Conservation (phyloP, 2,113 vertebrate species). For the Pomatorhinus ruficollis region DNA sequence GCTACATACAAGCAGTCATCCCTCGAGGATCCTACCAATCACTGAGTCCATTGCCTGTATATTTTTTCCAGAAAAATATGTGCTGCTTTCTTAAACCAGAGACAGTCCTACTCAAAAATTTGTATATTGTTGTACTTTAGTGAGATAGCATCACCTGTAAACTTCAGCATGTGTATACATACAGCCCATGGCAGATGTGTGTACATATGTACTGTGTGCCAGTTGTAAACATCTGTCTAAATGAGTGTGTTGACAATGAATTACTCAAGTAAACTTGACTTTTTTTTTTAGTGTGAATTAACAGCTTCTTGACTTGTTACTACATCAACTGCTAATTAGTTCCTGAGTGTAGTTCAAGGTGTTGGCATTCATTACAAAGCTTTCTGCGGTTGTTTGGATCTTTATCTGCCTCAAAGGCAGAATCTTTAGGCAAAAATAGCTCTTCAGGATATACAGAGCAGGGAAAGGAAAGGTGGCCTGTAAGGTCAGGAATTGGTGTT, state of each 20-base stretch:
- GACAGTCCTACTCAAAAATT: neutral
- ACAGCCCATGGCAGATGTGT: neutral
- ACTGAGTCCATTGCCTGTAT: neutral
- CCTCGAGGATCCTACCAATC: neutral
- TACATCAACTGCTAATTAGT: conserved; percentile 70
- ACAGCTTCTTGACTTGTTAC: conserved; percentile 68
- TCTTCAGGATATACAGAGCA: conserved; percentile 33
- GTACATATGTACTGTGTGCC: neutral
- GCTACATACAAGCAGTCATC: neutral
- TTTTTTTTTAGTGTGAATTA: conserved; percentile 43
- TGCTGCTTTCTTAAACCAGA: neutral
- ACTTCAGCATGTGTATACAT: neutral
- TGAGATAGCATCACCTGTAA: neutral
- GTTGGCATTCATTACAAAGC: conserved; percentile 68
- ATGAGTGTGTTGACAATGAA: conserved; percentile 41
- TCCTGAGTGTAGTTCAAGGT: conserved; percentile 62
- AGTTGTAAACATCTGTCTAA: conserved; percentile 23
- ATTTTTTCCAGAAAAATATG: neutral
- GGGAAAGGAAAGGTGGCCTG: neutral
- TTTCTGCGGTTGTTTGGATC: conserved; percentile 52
- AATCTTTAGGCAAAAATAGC: conserved; percentile 30
- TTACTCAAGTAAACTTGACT: conserved; percentile 3
- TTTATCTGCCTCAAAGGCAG: conserved; percentile 59
- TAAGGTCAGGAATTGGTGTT: neutral
- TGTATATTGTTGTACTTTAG: neutral